These are phyloP conservation scores for Catostomus latipinnis DNA, from an alignment of 2,797 vertebrate species.

Conservation along the genomic window DNA sequence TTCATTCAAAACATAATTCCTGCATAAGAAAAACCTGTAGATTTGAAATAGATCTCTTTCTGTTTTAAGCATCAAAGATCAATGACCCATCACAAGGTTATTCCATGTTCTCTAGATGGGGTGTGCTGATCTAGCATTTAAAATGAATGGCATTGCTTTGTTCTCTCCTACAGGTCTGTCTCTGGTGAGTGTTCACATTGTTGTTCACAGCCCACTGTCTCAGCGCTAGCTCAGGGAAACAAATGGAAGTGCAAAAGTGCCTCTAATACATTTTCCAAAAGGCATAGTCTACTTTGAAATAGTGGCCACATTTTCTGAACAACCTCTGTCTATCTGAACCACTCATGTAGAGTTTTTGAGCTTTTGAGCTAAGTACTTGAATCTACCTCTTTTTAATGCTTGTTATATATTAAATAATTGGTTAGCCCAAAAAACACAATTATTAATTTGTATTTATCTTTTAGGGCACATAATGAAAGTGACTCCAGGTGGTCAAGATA, in stretches of 20 bases:
- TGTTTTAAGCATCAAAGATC: constrained; percentile 10
- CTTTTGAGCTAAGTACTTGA: too few species aligned
- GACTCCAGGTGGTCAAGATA: too few species aligned
- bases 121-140: constrained; percentile 27
- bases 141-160: constrained; percentile 35
- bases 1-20: constrained; percentile 40
- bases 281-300: neutral
- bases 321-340: neutral
- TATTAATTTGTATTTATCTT: too few species aligned
- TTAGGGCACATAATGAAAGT: too few species aligned
- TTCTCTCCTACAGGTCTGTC: constrained; percentile 23
- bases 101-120: constrained; percentile 17
- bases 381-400: too few species aligned
- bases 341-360: too few species aligned
- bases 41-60: constrained; percentile 61
- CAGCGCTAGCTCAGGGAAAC: neutral
- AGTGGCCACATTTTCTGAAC: neutral
- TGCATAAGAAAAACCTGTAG: constrained; percentile 20
- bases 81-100: constrained; percentile 43
- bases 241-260: neutral
- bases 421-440: too few species aligned
- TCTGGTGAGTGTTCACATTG: constrained; percentile 32
- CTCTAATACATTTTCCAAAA: neutral
- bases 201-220: constrained; percentile 36
- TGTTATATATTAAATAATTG: too few species aligned